Evolutionary conservation across 2,113 vertebrate species (phyloP), one percentile per base, ranked within the genome.

Genomic region (Bos javanicus): DNA sequence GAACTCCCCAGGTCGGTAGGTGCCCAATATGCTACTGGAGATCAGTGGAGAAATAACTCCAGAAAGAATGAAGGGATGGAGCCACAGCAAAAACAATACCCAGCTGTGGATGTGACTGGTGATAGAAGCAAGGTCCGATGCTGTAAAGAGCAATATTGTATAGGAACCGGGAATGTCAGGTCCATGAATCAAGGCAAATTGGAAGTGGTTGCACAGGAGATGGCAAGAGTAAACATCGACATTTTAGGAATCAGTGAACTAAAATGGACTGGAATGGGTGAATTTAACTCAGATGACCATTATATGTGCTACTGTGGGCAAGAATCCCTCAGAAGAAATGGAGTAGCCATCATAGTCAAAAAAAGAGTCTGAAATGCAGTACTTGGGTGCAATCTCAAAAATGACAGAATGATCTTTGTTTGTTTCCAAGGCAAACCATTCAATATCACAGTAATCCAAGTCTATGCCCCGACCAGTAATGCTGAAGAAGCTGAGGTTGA

Each of bases 171-270:
- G 4, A 64, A 64, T 9, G 33, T n/a, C 2, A 64, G 30, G 62
- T 64, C 62, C 62, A 9, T 64, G 62, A 64, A 64, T 64, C 62
- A n/a, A n/a, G 30, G 33, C 3, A 64, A n/a, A 19, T n/a, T 64
- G 62, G 16, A 64, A n/a, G 62, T 64, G 62, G 30, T 19, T 16
- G 19, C 9, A 64, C 7, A 16, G 1, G 62, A 64, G 33, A 64
- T n/a, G 33, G 30, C 62, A 64, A n/a, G 62, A 2, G 62, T n/a
- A 8, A 64, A 64, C 16, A 0, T n/a, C 0, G 1, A n/a, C 33
- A 64, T 19, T 64, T 33, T 19, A 2, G 2, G 33, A 64, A n/a
- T 4, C 62, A n/a, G 30, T 1, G 33, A 64, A 19, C 7, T 9
- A 64, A 64, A 64, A 17, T 64, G 62, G 3, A 9, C 33, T n/a